Conservation (phyloP, 2,113 vertebrate genomes). For the Pygoscelis adeliae region DNA sequence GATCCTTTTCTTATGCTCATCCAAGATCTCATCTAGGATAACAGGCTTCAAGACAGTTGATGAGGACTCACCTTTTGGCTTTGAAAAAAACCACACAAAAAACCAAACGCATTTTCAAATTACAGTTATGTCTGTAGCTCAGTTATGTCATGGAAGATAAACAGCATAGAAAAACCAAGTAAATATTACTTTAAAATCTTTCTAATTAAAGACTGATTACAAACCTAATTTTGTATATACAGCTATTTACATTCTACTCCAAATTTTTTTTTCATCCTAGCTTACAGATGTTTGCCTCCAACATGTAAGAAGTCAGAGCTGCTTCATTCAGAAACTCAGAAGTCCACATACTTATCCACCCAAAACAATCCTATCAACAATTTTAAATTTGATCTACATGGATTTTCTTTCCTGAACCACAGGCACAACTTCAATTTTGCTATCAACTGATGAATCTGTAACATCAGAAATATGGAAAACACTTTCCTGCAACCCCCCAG, state of each 20-base stretch:
- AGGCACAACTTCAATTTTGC: not conserved
- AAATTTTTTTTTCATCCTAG: not conserved
- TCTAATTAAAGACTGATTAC: not conserved
- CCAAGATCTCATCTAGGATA: constrained; percentile 80
- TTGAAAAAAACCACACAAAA: not conserved
- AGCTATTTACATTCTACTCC: not conserved
- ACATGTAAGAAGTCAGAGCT: not conserved
- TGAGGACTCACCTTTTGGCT: constrained; percentile 70
- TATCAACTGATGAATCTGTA: not conserved
- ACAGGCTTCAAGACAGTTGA: constrained; percentile 76
- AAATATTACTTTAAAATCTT: not conserved
- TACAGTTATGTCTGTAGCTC: not conserved
- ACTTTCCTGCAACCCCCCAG: not conserved
- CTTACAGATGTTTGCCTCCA: not conserved
- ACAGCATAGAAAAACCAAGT: not conserved
- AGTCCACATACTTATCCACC: not conserved
- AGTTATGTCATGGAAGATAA: not conserved
- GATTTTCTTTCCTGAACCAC: not conserved
- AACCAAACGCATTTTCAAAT: not conserved
- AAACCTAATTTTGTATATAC: not conserved
- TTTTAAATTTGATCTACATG: not conserved
- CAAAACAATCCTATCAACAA: not conserved
- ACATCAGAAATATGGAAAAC: not conserved
- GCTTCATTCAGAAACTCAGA: not conserved
- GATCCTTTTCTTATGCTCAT: constrained; percentile 76